Evolutionary conservation across 2,888 invertebrate genomes (phyloP).

Genomic region (Eurois occulta): DNA sequence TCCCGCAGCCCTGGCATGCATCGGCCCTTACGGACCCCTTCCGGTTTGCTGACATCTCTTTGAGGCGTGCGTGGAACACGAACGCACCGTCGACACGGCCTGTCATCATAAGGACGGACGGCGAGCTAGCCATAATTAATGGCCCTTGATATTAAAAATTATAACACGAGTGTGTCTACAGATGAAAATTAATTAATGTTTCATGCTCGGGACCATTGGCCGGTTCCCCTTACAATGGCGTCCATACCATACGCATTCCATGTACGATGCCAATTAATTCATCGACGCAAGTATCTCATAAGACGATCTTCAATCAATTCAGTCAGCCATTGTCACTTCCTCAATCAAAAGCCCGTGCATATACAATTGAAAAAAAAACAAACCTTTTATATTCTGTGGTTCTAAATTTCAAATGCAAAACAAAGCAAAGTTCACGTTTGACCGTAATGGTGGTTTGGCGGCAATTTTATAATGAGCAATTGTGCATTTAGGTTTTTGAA

Average conservation of each 20-base stretch:
- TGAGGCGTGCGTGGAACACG: too few species aligned
- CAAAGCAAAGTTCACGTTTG: too few species aligned
- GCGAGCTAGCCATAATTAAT: conserved; percentile 29
- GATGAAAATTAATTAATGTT: conserved; percentile 32
- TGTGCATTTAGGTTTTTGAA: not conserved
- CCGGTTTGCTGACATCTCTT: too few species aligned
- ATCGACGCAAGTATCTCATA: conserved; percentile 53
- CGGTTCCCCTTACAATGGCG: conserved; percentile 63
- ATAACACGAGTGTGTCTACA: conserved; percentile 15
- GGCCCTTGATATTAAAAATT: conserved; percentile 28
- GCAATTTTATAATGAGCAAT: conserved; percentile 17
- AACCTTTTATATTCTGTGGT: conserved; percentile 12
- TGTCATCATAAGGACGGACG: too few species aligned
- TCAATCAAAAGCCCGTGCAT: conserved; percentile 47
- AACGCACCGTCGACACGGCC: too few species aligned
- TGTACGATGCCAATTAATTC: conserved; percentile 73
- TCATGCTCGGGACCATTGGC: conserved; percentile 50
- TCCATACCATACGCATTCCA: conserved; percentile 67
- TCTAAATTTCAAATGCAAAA: conserved; percentile 12
- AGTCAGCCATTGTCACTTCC: conserved; percentile 72
- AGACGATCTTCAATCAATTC: conserved; percentile 66
- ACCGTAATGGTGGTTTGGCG: not conserved
- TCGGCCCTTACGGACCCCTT: too few species aligned
- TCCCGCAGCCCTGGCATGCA: too few species aligned
- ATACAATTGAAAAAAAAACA: conserved; percentile 30